phyloP scores from a whole-genome alignment of 1,140 invertebrate species.

The Adelges cooleyi region DNA sequence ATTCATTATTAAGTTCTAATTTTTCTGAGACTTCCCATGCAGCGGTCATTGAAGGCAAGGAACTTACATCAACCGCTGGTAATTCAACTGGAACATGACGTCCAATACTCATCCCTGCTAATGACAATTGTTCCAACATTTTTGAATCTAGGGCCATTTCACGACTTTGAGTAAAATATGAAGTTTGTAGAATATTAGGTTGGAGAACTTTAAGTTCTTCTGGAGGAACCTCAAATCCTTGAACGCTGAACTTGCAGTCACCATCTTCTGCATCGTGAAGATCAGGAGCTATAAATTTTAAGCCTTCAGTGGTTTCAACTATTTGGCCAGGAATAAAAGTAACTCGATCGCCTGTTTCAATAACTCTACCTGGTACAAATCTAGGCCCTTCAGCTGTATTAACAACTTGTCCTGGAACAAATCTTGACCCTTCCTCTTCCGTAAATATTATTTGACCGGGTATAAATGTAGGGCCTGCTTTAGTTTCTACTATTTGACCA shows the following conservation, averaged over 20 bases:
- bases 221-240: conserved; percentile 60
- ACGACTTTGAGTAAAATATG: conserved; percentile 41
- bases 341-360: conserved; percentile 53
- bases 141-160: conserved; percentile 53
- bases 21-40: conserved; percentile 40
- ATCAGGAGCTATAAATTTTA: conserved; percentile 58
- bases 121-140: conserved; percentile 54
- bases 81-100: conserved; percentile 49
- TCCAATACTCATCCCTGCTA: conserved; percentile 57
- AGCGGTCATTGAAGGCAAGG: conserved; percentile 38
- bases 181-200: conserved; percentile 39
- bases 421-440: conserved; percentile 54
- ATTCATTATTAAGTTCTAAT: conserved; percentile 37
- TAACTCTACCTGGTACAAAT: conserved; percentile 59
- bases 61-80: conserved; percentile 47
- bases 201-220: conserved; percentile 54
- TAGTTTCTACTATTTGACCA: conserved; percentile 59
- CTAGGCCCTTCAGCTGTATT: conserved; percentile 57
- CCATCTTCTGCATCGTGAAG: conserved; percentile 50
- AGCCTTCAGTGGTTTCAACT: conserved; percentile 57
- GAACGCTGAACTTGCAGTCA: conserved; percentile 53
- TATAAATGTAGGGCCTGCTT: conserved; percentile 58
- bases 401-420: conserved; percentile 61
- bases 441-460: conserved; percentile 61
- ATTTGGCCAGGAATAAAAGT: conserved; percentile 59